Evolutionary conservation across 2,888 invertebrate species (phyloP), one percentile per base, ranked within the genome.

Genomic region (Orthosia incerta): DNA sequence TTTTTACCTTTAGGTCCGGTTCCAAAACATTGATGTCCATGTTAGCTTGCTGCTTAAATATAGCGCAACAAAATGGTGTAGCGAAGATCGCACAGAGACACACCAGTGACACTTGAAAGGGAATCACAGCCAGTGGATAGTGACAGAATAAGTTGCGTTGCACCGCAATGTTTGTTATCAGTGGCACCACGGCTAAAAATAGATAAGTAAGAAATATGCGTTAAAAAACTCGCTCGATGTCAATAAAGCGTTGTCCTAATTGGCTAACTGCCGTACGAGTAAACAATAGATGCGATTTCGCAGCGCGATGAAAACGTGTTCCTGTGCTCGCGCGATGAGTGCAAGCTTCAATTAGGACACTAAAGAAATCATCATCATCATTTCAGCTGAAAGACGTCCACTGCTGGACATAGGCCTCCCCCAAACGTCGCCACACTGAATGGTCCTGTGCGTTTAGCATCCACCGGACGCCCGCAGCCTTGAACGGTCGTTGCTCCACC

Each of bases 61-160:
- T 1, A n/a, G 79, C 79, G 48, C 80, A 75, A 26, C 53, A 13
- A 18, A 79, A 18, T 11, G 79, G 79, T 1, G 79, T 79, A 4
- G 66, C 26, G 45, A 75, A 48, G 1, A 31, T 3, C 16, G 12
- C 16, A 60, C 48, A 75, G 1, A 80, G 2, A 15, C 39, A 70
- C 45, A 80, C 67, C 20, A 79, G 63, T 5, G 63, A 15, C 13
- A 80, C 0, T 75, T 79, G 79, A 45, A 79, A 79, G 4, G 79
- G 79, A 26, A 79, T 13, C 12, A 75, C 80, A 26, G 75, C 80
- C 20, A 71, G 0, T 11, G 79, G 75, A 39, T 64, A 80, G 50
- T 66, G 62, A 20, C 80, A 71, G 63, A 79, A 80, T n/a, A 70
- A 4, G 9, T 64, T 48, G 4, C 39, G 55, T 20, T 80, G 56